phyloP scores from a whole-genome alignment of 2,888 invertebrate species.

The Margaritifera margaritifera region DNA sequence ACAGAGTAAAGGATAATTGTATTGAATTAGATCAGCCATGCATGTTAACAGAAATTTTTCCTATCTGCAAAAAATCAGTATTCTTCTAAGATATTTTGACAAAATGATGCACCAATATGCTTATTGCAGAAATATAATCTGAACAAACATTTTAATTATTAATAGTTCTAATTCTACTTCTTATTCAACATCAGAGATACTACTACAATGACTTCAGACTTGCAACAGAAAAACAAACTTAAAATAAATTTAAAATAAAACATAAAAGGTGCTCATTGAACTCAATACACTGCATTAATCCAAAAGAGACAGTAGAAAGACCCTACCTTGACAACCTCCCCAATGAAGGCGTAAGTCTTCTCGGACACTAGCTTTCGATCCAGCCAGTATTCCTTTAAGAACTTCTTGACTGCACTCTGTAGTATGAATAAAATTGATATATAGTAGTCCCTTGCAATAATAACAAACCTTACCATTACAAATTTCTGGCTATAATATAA shows the following conservation, averaged over 20 bases:
- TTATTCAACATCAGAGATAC: not conserved
- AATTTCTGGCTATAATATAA: too few relatives aligned
- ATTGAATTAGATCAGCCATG: too few relatives aligned
- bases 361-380: constrained; percentile 20
- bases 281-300: too few relatives aligned
- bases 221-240: too few relatives aligned
- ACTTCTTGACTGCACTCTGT: constrained; percentile 46
- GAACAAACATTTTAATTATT: too few relatives aligned
- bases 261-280: too few relatives aligned
- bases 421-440: constrained; percentile 7
- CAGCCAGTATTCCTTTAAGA: constrained; percentile 54
- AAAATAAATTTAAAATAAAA: too few relatives aligned
- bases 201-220: not conserved
- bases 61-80: too few relatives aligned
- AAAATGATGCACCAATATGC: not conserved
- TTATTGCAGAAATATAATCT: too few relatives aligned
- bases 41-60: too few relatives aligned
- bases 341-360: constrained; percentile 23
- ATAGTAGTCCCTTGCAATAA: too few relatives aligned
- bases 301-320: not conserved
- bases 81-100: not conserved
- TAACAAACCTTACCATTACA: too few relatives aligned
- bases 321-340: constrained; percentile 23
- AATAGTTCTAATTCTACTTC: not conserved
- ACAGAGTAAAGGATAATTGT: not conserved